Percentiles rank a stretch among this genome's conserved stretches.
Conservation (phyloP, 2,113 vertebrate species). For the Potamarius usumacintae region DNA sequence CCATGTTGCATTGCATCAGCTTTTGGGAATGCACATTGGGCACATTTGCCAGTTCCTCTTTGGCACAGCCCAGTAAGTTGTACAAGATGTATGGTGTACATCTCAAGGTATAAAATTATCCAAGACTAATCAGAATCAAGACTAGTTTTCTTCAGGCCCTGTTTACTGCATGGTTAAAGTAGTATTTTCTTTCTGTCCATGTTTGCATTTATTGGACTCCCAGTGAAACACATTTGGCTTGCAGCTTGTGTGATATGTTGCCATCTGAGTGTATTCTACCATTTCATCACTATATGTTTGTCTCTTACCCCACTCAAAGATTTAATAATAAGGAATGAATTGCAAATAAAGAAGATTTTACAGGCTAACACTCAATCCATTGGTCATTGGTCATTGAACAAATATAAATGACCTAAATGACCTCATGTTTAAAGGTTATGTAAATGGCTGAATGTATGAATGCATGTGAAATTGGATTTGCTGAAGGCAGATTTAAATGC, state of each 20-base stretch:
- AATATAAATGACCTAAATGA: slow-evolving; percentile 20
- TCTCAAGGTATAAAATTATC: slow-evolving; percentile 36
- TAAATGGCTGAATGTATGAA: slow-evolving; percentile 18
- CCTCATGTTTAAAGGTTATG: neutral
- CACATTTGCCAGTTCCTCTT: slow-evolving; percentile 20
- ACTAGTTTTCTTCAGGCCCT: slow-evolving; percentile 27
- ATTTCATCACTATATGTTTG: slow-evolving; percentile 38
- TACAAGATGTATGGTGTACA: slow-evolving; percentile 28
- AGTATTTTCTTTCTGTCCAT: slow-evolving; percentile 41
- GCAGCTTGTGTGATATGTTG: slow-evolving; percentile 52
- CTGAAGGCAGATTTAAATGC: neutral
- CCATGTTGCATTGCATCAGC: slow-evolving; percentile 14
- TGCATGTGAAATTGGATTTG: neutral
- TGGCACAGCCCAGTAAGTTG: neutral
- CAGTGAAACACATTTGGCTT: slow-evolving; percentile 58
- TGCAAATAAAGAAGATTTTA: slow-evolving; percentile 12
- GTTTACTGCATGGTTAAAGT: slow-evolving; percentile 48
- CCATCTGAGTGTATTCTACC: slow-evolving; percentile 31
- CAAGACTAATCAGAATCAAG: slow-evolving; percentile 35
- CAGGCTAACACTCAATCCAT: neutral
- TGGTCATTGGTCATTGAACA: slow-evolving; percentile 34
- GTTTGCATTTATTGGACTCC: slow-evolving; percentile 50
- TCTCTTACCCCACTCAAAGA: slow-evolving; percentile 24
- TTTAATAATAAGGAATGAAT: slow-evolving; percentile 22
- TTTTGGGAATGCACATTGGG: slow-evolving; percentile 33